These are phyloP conservation scores for Nasua narica DNA, from an alignment of 2,797 vertebrate species.

Conservation along the genomic window DNA sequence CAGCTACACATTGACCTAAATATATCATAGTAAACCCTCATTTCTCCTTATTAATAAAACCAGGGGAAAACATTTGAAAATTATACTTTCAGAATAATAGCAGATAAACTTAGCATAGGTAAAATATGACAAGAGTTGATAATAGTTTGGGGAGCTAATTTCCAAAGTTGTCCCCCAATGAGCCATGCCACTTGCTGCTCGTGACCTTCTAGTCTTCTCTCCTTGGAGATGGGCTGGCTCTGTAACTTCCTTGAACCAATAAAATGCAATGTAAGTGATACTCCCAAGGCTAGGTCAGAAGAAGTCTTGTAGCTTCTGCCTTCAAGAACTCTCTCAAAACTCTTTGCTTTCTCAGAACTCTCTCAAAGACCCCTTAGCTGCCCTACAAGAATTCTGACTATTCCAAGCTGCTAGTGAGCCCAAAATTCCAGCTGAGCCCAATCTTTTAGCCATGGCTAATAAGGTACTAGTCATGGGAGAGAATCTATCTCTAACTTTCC, in stretches of 20 bases:
- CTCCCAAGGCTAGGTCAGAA: neutral
- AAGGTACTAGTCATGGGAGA: neutral
- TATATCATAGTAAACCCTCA: neutral
- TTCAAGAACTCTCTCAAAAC: neutral
- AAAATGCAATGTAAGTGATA: neutral
- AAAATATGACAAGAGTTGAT: neutral
- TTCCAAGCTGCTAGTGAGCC: neutral
- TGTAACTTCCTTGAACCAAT: neutral
- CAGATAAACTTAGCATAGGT: neutral
- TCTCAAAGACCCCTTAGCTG: neutral
- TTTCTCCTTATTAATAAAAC: neutral
- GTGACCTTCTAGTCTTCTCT: neutral
- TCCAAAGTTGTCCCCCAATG: neutral
- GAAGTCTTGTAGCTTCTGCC: neutral
- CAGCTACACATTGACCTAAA: neutral
- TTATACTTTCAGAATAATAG: neutral
- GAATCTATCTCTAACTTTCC: neutral
- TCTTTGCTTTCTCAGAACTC: neutral
- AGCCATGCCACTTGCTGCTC: neutral
- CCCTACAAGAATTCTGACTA: neutral
- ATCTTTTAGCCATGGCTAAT: neutral
- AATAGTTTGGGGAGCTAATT: neutral
- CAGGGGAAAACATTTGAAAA: neutral
- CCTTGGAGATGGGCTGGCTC: neutral
- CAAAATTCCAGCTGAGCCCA: neutral